Evolutionary conservation across 2,113 vertebrate species (phyloP), one percentile per base, ranked within the genome.

Genomic region (Triplophysa rosa): DNA sequence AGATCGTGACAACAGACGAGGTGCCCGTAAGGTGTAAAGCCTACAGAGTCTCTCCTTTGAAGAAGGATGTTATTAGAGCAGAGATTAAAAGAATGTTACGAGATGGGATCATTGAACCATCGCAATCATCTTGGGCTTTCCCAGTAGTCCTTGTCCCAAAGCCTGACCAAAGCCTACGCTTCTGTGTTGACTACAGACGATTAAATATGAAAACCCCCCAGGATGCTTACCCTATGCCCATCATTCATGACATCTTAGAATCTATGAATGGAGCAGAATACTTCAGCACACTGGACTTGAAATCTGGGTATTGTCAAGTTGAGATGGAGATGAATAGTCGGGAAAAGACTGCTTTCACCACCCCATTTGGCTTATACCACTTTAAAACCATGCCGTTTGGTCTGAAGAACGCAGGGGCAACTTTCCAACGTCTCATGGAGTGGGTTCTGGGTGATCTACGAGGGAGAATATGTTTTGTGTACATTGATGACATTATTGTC

Each of bases 401-500:
- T n/a, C n/a, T n/a, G n/a, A n/a, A 77, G 9, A 78, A 82, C 3
- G 49, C 61, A 6, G 9, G 52, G 13, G 62, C 49, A 2, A 74
- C 69, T 6, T 74, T 79, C 58, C 45, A 77, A n/a, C n/a, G n/a
- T n/a, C n/a, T n/a, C n/a, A n/a, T n/a, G n/a, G n/a, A n/a, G n/a
- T n/a, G n/a, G n/a, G n/a, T n/a, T n/a, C n/a, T 76, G 2, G 71
- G 33, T 2, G 65, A 77, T 1, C 16, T 76, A 12, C 24, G 63
- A 52, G 29, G 80, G 4, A 69, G 68, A 2, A 77, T 47, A 3
- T 77, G 80, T 33, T 82, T 78, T 67, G 68, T 82, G 1, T 82
- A 78, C 17, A 26, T 71, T 13, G 74, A 82, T 71, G 62, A 79
- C 42, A 82, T 82, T 16, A 77, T 82, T n/a, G 37, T 82, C 2